These are phyloP conservation scores for Tragopan temminckii DNA, from an alignment of 2,797 vertebrate species.

Conservation along the genomic window DNA sequence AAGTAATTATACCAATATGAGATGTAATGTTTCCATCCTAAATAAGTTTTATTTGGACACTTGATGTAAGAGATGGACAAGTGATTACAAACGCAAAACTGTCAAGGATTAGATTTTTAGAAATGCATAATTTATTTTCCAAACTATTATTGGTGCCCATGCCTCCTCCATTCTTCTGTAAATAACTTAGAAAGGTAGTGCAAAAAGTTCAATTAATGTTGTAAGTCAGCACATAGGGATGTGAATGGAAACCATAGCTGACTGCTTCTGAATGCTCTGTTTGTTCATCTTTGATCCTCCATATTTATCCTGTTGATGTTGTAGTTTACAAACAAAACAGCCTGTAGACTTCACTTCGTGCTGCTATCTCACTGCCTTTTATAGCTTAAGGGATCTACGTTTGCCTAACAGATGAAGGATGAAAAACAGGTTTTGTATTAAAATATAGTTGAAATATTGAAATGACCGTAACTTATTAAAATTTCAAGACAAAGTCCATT, in stretches of 20 bases:
- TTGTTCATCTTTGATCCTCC: neutral
- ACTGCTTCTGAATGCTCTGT: neutral
- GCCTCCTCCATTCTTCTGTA: neutral
- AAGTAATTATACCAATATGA: neutral
- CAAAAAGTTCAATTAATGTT: neutral
- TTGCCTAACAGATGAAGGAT: neutral
- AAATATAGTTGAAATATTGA: neutral
- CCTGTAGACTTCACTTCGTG: neutral
- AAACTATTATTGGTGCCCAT: neutral
- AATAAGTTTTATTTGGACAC: neutral
- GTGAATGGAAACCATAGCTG: neutral
- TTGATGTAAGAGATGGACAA: neutral
- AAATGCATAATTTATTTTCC: neutral
- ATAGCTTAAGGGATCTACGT: neutral
- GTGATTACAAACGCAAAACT: neutral
- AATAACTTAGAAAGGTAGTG: neutral
- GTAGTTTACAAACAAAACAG: neutral
- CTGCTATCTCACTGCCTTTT: neutral
- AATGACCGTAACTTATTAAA: neutral
- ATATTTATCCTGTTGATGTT: neutral
- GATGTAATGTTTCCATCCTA: neutral
- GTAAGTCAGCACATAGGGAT: neutral
- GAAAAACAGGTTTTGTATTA: neutral
- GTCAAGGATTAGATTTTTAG: neutral
- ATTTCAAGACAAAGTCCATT: neutral